A percentile compares a stretch with the other conserved stretches of the same genome.
Conservation (phyloP, 1,140 invertebrate genomes). For the Apocrypta bakeri region DNA sequence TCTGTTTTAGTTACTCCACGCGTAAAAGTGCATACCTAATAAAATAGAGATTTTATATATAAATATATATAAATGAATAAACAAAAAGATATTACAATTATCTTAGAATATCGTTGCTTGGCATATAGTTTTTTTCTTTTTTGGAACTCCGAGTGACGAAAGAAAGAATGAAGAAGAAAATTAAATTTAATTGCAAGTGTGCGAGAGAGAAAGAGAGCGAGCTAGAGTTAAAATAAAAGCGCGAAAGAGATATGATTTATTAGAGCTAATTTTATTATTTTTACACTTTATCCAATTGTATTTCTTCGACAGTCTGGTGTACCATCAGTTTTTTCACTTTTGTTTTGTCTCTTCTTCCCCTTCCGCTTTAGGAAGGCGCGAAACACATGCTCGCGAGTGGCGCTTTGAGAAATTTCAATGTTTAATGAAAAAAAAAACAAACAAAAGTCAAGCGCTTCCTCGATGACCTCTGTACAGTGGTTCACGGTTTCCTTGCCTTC, state of each 20-base stretch:
- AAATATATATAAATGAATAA: slow-evolving; percentile 58
- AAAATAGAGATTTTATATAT: slow-evolving; percentile 67
- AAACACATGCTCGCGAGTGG: slow-evolving; percentile 18
- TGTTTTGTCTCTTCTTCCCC: slow-evolving; percentile 35
- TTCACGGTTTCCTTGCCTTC: not conserved
- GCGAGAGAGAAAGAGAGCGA: slow-evolving; percentile 37
- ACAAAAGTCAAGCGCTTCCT: not conserved
- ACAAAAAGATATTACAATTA: slow-evolving; percentile 71
- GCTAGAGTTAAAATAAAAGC: slow-evolving; percentile 2
- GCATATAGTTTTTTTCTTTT: slow-evolving; percentile 70
- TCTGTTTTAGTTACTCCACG: slow-evolving; percentile 72
- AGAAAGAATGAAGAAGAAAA: slow-evolving; percentile 43
- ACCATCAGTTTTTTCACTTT: slow-evolving; percentile 63
- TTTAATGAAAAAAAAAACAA: not conserved
- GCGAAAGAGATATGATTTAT: slow-evolving; percentile 58
- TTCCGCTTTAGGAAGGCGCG: slow-evolving; percentile 8
- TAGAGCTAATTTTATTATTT: slow-evolving; percentile 72
- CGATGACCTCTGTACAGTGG: not conserved
- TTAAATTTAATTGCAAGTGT: slow-evolving; percentile 54
- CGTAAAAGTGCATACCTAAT: slow-evolving; percentile 71
- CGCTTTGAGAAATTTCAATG: slow-evolving; percentile 37
- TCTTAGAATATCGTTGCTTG: slow-evolving; percentile 73
- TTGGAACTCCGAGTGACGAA: slow-evolving; percentile 58
- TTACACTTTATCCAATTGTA: slow-evolving; percentile 65
- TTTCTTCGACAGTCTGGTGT: slow-evolving; percentile 63